Evolutionary conservation across 2,888 invertebrate species (phyloP), one percentile per base, ranked within the genome.

Genomic region (Abrostola triplasia): DNA sequence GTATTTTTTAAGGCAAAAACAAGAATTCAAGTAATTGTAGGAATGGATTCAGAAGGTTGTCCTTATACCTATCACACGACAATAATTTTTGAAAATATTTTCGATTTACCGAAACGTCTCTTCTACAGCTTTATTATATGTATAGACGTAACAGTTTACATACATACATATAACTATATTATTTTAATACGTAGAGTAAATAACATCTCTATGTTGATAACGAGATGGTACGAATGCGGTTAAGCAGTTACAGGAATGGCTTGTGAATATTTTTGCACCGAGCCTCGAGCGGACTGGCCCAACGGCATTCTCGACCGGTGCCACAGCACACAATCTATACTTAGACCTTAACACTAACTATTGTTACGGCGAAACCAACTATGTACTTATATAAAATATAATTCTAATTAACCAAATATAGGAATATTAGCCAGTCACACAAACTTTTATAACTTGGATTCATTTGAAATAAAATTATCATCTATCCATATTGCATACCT

Each of bases 301-400:
- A 84, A 85, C 92, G 77, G 85, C 92, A 92, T 92, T 92, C 92
- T 87, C 88, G 73, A 75, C 78, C 81, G 80, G 83, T 78, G 74
- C 81, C 80, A 76, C 81, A 73, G 76, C 79, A 76, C 65, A 62
- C 65, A 42, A 60, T 55, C 55, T 59, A 54, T 41, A 48, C 56
- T 64, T 55, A 58, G 47, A 44, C 58, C 55, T 55, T 56, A 57
- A 51, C 56, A 68, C 47, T 35, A 59, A 57, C 63, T 63, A 71
- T 69, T 73, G 59, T 73, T 61, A 48, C 24, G 13, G 24, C 35
- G 24, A 48, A 10, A 24, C 13, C 8, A 48, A 35, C 48, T 35
- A n/a, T n/a, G n/a, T n/a, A 35, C 5, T 48, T 48, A 13, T 10
- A 12, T 35, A 48, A 13, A 24, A 48, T 12, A 12, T 10, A 42